phyloP scores from a whole-genome alignment of 2,797 vertebrate species.

The Premnoplex brunnescens region DNA sequence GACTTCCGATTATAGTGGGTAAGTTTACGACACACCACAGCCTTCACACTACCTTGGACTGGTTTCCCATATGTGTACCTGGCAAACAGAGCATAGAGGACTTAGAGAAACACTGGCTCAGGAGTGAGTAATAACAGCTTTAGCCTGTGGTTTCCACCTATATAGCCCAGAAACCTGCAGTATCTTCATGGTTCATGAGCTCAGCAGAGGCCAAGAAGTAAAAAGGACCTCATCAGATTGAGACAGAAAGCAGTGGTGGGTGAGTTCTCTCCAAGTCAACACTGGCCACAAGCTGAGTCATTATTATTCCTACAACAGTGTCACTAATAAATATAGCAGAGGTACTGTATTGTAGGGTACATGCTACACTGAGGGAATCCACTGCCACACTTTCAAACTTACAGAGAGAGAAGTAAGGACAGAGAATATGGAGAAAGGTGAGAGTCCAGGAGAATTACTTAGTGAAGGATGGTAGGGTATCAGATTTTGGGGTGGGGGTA shows the following conservation, averaged over 20 bases:
- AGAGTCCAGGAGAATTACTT: background rate
- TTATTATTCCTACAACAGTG: background rate
- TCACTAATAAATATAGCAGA: background rate
- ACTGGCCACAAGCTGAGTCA: background rate
- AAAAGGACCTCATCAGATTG: background rate
- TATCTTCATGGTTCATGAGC: background rate
- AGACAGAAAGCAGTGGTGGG: background rate
- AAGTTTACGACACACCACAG: conserved; percentile 24
- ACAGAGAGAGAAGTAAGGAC: background rate
- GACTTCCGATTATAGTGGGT: background rate
- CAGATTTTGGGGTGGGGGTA: background rate
- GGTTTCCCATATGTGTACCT: conserved; percentile 59
- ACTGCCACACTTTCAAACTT: background rate
- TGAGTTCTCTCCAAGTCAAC: background rate
- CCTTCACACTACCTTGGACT: conserved; percentile 17
- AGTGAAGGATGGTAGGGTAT: background rate
- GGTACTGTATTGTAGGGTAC: background rate
- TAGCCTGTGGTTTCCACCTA: background rate
- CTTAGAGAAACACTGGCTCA: background rate
- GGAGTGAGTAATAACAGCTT: background rate
- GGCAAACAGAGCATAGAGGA: background rate
- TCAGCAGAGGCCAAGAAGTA: background rate
- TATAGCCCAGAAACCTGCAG: background rate
- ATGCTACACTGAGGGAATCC: background rate
- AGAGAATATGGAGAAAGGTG: background rate